Evolutionary conservation across 2,888 invertebrate genomes (phyloP).

Genomic region (Cactoblastis cactorum): DNA sequence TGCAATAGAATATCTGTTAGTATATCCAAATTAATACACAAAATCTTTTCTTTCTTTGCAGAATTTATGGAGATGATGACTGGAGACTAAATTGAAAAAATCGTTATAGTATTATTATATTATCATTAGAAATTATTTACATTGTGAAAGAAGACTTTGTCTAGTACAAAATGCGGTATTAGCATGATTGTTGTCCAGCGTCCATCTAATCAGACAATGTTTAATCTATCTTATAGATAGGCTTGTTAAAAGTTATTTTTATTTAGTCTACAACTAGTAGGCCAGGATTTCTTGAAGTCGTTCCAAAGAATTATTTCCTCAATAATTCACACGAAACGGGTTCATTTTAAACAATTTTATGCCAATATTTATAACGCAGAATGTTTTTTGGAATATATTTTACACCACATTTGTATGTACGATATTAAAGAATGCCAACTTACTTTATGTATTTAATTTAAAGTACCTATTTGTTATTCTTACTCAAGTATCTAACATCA

Average conservation of each 20-base stretch:
- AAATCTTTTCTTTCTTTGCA: conserved; percentile 60
- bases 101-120: conserved; percentile 46
- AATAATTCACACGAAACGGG: conserved; percentile 64
- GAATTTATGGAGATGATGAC: conserved; percentile 98
- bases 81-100: conserved; percentile 82
- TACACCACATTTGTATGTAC: conserved; percentile 20
- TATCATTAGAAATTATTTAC: conserved; percentile 55
- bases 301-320: conserved; percentile 65
- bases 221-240: conserved; percentile 71
- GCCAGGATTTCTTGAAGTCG: conserved; percentile 40
- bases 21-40: not conserved
- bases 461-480: not conserved
- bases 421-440: conserved; percentile 27
- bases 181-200: conserved; percentile 47
- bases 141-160: conserved; percentile 52
- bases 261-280: conserved; percentile 22
- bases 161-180: conserved; percentile 74
- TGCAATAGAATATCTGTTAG: not conserved
- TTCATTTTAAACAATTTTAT: conserved; percentile 42
- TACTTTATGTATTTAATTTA: conserved; percentile 10
- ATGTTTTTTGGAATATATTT: conserved; percentile 22
- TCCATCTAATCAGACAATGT: conserved; percentile 31
- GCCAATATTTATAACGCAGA: conserved; percentile 70
- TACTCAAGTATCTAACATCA: no score
- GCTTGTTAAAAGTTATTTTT: conserved; percentile 35